phyloP scores from a whole-genome alignment of 2,797 vertebrate species.

The Coreius guichenoti region DNA sequence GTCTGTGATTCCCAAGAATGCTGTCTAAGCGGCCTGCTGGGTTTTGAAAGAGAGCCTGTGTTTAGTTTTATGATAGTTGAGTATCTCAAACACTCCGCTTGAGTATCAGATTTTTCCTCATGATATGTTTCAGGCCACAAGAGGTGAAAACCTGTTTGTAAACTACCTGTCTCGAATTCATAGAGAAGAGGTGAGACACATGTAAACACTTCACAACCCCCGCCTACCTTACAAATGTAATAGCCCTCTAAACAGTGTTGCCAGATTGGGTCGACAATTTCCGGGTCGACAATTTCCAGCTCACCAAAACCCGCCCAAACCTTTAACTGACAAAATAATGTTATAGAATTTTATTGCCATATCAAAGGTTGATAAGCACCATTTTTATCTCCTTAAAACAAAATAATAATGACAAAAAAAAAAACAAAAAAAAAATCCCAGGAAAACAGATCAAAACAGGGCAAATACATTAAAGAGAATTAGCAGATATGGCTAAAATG shows the following conservation, averaged over 20 bases:
- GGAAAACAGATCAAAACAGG: no score
- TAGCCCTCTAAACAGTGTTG: background rate
- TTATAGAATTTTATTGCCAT: background rate
- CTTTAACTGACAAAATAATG: background rate
- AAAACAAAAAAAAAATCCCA: no score
- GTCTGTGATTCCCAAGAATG: background rate
- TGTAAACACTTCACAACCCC: background rate
- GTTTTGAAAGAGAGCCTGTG: background rate
- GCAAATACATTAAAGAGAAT: no score
- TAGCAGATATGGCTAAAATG: no score
- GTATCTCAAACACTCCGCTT: background rate
- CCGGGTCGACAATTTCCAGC: background rate
- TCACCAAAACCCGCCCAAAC: background rate
- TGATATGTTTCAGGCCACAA: slow-evolving; percentile 77
- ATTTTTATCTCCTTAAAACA: background rate
- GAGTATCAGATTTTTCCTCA: background rate
- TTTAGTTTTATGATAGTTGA: background rate
- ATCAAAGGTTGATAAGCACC: background rate
- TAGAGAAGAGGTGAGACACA: slow-evolving; percentile 87
- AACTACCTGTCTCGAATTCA: slow-evolving; percentile 99
- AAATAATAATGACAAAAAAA: background rate
- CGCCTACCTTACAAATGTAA: background rate
- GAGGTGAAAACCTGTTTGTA: slow-evolving; percentile 96
- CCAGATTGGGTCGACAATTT: background rate
- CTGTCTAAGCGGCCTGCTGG: background rate